Conservation (phyloP, 2,888 invertebrate species). For the Copidosoma aretas region DNA sequence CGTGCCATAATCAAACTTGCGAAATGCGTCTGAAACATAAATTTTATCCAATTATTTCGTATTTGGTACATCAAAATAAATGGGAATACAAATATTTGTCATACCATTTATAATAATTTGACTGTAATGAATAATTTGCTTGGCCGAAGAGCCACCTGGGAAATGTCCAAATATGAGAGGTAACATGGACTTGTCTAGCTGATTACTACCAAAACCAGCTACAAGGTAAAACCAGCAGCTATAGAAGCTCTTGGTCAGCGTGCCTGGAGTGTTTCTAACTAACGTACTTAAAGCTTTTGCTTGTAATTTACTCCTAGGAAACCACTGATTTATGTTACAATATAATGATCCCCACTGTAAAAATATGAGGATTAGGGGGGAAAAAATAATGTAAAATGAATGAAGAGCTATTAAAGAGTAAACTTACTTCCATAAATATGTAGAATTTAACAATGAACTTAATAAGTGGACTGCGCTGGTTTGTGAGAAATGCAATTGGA, state of each 20-base stretch:
- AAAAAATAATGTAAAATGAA: slow-evolving; percentile 6
- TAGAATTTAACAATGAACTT: slow-evolving; percentile 55
- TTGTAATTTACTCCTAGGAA: slow-evolving; percentile 57
- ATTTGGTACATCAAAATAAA: not conserved
- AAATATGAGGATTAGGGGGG: not conserved
- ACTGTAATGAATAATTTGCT: slow-evolving; percentile 60
- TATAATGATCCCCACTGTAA: slow-evolving; percentile 58
- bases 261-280: slow-evolving; percentile 54
- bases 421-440: slow-evolving; percentile 54
- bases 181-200: slow-evolving; percentile 61
- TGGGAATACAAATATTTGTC: not conserved
- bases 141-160: slow-evolving; percentile 62
- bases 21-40: slow-evolving; percentile 65
- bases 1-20: slow-evolving; percentile 67
- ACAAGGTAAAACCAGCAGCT: slow-evolving; percentile 63
- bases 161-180: slow-evolving; percentile 59
- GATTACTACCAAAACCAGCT: slow-evolving; percentile 62
- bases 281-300: slow-evolving; percentile 53
- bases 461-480: slow-evolving; percentile 57
- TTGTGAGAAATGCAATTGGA: slow-evolving; percentile 60
- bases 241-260: slow-evolving; percentile 59
- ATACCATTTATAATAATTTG: slow-evolving; percentile 59
- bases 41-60: not conserved
- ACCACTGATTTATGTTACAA: slow-evolving; percentile 59
- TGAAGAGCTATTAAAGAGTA: not conserved